These are phyloP conservation scores for Strigops habroptila DNA, from an alignment of 2,113 vertebrate genomes.

Conservation along the genomic window DNA sequence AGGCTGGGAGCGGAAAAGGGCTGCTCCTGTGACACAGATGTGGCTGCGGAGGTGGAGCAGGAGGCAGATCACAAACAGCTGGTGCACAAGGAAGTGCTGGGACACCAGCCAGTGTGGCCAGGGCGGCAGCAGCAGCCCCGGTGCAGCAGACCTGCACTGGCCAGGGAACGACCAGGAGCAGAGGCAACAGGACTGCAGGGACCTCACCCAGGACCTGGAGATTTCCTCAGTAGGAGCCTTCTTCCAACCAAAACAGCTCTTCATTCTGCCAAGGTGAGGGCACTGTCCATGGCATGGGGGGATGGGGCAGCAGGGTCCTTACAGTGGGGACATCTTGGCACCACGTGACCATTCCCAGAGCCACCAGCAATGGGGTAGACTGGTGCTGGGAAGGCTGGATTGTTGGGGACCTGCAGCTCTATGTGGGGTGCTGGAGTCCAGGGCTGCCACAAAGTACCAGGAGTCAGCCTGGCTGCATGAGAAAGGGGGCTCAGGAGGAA, in stretches of 20 bases:
- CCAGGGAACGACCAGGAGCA: neutral
- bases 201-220: neutral
- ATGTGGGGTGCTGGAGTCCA: neutral
- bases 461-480: neutral
- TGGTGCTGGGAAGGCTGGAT: neutral
- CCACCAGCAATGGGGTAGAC: neutral
- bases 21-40: neutral
- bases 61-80: conserved; percentile 30
- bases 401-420: neutral
- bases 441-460: neutral
- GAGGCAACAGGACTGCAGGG: neutral
- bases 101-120: neutral
- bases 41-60: conserved; percentile 55
- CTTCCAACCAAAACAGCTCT: neutral
- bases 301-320: neutral
- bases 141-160: neutral
- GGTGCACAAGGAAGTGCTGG: neutral
- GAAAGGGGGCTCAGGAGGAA: neutral
- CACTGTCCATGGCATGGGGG: neutral
- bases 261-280: neutral
- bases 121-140: neutral
- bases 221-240: neutral
- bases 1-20: neutral
- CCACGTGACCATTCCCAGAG: neutral
- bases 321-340: neutral